Percentiles rank a stretch among this genome's conserved stretches.
Conservation (phyloP, 1,140 invertebrate genomes). For the Propsilocerus akamusi region DNA sequence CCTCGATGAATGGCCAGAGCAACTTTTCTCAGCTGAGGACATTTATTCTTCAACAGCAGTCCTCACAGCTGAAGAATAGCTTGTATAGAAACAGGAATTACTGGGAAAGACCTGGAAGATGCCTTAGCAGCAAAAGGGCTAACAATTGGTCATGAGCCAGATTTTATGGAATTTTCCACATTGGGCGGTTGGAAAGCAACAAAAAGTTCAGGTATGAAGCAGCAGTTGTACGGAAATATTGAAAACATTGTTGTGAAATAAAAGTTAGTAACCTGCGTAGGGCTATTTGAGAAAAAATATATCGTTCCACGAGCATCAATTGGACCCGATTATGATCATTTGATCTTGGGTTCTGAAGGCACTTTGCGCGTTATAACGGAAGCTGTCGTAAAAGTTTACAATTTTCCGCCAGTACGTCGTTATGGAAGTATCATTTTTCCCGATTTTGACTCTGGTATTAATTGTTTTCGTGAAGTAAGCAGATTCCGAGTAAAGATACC, state of each 20-base stretch:
- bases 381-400: slow-evolving; percentile 84
- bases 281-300: slow-evolving; percentile 69
- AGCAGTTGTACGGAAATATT: slow-evolving; percentile 96
- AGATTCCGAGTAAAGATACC: not conserved
- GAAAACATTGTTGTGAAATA: slow-evolving; percentile 85
- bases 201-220: slow-evolving; percentile 96
- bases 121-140: slow-evolving; percentile 48
- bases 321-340: slow-evolving; percentile 90
- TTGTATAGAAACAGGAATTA: slow-evolving; percentile 75
- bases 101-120: slow-evolving; percentile 83
- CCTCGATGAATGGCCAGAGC: too few species aligned
- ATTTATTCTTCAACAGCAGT: too few species aligned
- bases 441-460: slow-evolving; percentile 71
- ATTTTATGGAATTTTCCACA: slow-evolving; percentile 94
- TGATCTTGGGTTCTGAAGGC: slow-evolving; percentile 91
- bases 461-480: slow-evolving; percentile 6
- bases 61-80: too few species aligned
- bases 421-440: slow-evolving; percentile 94
- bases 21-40: too few species aligned
- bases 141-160: slow-evolving; percentile 87
- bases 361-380: slow-evolving; percentile 89
- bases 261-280: slow-evolving; percentile 66
- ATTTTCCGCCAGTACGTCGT: slow-evolving; percentile 59
- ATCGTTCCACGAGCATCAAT: slow-evolving; percentile 76
- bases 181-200: slow-evolving; percentile 98